phyloP scores from a whole-genome alignment of 30 jellyfish, hydroid and myxozoan species.

The Hydractinia symbiolongicarpus region DNA sequence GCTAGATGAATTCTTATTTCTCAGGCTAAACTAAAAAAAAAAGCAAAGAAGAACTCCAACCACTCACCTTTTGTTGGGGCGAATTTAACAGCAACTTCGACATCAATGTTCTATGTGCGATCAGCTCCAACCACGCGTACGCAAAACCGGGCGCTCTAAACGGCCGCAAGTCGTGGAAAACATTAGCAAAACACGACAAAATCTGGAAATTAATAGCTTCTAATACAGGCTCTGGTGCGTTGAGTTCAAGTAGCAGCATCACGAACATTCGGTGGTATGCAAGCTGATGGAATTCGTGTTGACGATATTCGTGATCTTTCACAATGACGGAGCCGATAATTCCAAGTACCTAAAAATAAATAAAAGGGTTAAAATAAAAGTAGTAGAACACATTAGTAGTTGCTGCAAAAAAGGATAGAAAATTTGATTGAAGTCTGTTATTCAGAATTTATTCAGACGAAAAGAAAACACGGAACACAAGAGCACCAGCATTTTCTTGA shows the following conservation, averaged over 20 bases:
- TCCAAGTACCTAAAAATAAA: conserved; percentile 54
- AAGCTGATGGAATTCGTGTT: conserved; percentile 76
- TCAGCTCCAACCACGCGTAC: conserved; percentile 93
- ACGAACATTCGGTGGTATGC: conserved; percentile 89
- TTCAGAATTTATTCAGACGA: too few relatives aligned
- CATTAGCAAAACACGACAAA: conserved; percentile 79
- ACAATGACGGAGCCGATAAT: conserved; percentile 69
- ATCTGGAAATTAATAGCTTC: conserved; percentile 90
- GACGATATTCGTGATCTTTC: conserved; percentile 87
- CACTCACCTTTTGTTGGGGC: conserved; percentile 85
- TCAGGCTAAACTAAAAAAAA: not conserved
- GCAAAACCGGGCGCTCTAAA: conserved; percentile 94
- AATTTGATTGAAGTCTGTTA: not conserved
- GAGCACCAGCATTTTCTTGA: too few relatives aligned
- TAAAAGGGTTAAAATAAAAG: not conserved
- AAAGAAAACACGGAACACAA: too few relatives aligned
- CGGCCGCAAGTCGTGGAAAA: conserved; percentile 80
- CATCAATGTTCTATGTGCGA: conserved; percentile 84
- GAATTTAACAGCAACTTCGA: conserved; percentile 78
- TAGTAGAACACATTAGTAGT: not conserved
- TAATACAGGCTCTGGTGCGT: conserved; percentile 95
- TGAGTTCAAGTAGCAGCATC: conserved; percentile 70
- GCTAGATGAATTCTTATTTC: not conserved
- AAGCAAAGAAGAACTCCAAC: not conserved
- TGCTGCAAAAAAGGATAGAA: not conserved